Percentiles rank a stretch among this genome's conserved stretches.
phyloP scores from a whole-genome alignment of 2,888 invertebrate species.

The Thysanoteuthis rhombus region DNA sequence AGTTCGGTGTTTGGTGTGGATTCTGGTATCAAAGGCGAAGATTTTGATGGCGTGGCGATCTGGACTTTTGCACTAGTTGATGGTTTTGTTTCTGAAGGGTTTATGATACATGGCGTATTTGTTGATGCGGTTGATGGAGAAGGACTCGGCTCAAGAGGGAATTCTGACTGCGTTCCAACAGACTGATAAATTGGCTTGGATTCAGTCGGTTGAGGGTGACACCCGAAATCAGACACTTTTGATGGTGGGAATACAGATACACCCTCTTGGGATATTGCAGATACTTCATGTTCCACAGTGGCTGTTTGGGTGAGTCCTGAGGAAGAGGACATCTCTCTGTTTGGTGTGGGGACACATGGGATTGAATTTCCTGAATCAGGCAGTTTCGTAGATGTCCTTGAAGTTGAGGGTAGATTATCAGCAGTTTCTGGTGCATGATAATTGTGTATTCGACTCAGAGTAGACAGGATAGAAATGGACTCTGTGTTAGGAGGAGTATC shows the following conservation, averaged over 20 bases:
- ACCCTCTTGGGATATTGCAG: neutral
- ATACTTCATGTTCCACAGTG: neutral
- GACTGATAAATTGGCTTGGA: neutral
- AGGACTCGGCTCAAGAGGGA: neutral
- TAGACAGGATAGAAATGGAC: neutral
- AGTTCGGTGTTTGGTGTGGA: too few species aligned
- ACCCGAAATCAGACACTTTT: neutral
- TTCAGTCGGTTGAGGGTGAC: neutral
- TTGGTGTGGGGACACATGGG: neutral
- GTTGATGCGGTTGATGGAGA: neutral
- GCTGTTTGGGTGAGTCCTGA: neutral
- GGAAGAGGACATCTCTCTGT: neutral
- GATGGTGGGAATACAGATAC: neutral
- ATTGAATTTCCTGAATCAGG: neutral
- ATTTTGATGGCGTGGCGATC: neutral
- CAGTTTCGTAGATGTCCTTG: neutral
- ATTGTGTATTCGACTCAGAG: neutral
- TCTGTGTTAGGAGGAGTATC: neutral
- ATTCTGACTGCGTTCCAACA: neutral
- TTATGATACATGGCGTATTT: neutral
- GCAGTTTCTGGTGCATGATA: neutral
- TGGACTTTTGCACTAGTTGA: neutral
- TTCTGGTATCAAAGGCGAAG: too few species aligned
- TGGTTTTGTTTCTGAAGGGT: neutral
- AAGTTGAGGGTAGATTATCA: neutral